Base-by-base conservation (phyloP, 2,888 invertebrate species). In the Camptogramma bilineatum region DNA sequence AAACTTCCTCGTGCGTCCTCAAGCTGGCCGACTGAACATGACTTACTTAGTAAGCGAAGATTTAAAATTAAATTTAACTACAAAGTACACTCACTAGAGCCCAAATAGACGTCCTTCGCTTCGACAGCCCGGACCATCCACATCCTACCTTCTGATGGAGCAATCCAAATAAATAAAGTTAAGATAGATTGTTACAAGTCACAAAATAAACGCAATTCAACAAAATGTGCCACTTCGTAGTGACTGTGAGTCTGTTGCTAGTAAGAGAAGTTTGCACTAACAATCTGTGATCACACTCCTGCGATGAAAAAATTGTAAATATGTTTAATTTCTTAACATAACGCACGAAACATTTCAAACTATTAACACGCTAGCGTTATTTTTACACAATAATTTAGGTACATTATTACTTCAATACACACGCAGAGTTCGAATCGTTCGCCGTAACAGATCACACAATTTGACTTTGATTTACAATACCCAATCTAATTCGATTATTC, bases 401-500 rank as follows among this genome's bases (percentile, higher is more conserved):
- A 73, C 57, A 56, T 54, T 72, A 56, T 54, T 72, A 68, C 69
- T 73, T 70, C 70, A 74, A 66, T 72, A 80, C 76, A 79, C 78
- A 74, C 78, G 78, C 77, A 68, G 71, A 77, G 72, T 75, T 73
- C 69, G 71, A 70, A 69, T 72, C 77, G 70, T 73, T 73, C 77
- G 78, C 75, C 74, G 78, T 78, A 73, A 82, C 81, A 86, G 82
- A 86, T 86, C 88, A 88, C 87, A 86, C 86, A 80, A 81, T 82
- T 84, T 81, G 81, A 84, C 86, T 85, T 85, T 75, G 71, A 82
- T 80, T 84, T 83, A 79, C 74, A 82, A 85, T 90, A 90, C 83
- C 85, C 87, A 86, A 88, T 90, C 91, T 92, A 92, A 91, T 92
- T 92, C 90, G 86, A 90, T 91, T 91, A 91, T 90, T 91, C 92